Percentiles rank a stretch among this genome's conserved stretches.
These are phyloP conservation scores for Scytalopus superciliaris DNA, from an alignment of 2,113 vertebrate genomes.

Conservation along the genomic window DNA sequence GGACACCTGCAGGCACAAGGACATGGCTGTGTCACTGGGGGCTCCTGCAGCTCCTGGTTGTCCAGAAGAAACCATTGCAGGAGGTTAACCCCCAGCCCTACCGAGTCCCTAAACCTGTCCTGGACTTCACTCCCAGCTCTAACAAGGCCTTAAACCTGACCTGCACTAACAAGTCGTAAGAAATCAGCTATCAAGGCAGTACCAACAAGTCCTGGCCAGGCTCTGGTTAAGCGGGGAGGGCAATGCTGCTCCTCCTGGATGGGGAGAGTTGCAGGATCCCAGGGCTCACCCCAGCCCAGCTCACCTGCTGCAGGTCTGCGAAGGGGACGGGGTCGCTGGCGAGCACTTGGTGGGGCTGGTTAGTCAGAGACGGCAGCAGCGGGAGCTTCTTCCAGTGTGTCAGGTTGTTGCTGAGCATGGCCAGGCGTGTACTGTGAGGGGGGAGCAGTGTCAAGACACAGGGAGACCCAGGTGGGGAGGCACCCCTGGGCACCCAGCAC, in stretches of 20 bases:
- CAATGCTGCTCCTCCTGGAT: background rate
- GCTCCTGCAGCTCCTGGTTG: fast-evolving
- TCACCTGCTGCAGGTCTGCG: constrained; percentile 92
- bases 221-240: background rate
- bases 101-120: fast-evolving
- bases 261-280: background rate
- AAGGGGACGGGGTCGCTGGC: constrained; percentile 90
- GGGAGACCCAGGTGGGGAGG: background rate
- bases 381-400: constrained; percentile 89
- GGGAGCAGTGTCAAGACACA: background rate
- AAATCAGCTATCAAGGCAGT: background rate
- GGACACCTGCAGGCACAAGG: constrained; percentile 78
- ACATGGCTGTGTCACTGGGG: background rate
- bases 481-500: fast-evolving
- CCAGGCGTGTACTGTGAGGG: constrained; percentile 81
- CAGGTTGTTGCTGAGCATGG: constrained; percentile 84
- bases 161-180: background rate
- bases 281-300: background rate
- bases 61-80: background rate
- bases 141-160: background rate
- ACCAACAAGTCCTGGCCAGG: background rate
- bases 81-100: background rate
- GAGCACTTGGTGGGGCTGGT: constrained; percentile 93
- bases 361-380: constrained; percentile 87
- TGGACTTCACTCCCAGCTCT: background rate